Percentiles rank a stretch among this genome's conserved stretches.
Conservation (phyloP, 2,888 invertebrate species). For the Nasonia oneida region DNA sequence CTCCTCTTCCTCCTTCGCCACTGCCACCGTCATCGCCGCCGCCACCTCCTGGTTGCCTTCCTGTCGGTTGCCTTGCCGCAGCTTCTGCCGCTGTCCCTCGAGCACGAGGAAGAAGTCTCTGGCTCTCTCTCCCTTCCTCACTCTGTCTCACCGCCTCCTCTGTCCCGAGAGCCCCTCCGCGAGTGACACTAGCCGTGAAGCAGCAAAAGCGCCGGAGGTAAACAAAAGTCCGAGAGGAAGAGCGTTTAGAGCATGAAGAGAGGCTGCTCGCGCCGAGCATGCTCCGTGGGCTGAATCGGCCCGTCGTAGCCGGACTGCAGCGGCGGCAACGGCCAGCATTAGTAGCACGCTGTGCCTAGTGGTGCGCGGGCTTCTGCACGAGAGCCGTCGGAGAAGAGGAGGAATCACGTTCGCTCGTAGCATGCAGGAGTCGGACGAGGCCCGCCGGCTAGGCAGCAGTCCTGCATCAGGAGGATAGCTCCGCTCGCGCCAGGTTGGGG, state of each 20-base stretch:
- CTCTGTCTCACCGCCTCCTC: neutral
- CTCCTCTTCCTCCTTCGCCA: neutral
- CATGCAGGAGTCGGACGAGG: conserved; percentile 76
- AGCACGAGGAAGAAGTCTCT: neutral
- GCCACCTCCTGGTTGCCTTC: neutral
- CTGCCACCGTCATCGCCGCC: neutral
- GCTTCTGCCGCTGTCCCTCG: neutral
- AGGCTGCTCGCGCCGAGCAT: conserved; percentile 30
- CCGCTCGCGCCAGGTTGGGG: neutral
- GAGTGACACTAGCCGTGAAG: no score
- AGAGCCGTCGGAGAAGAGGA: conserved; percentile 55
- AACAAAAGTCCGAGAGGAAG: conserved; percentile 28
- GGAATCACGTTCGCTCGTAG: conserved; percentile 62
- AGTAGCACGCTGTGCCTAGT: neutral
- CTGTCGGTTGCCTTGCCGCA: neutral
- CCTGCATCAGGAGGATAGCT: conserved; percentile 69
- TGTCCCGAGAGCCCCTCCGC: neutral
- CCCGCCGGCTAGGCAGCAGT: conserved; percentile 70
- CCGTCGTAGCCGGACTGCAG: conserved; percentile 14
- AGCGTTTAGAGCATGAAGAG: neutral
- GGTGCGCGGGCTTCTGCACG: conserved; percentile 53
- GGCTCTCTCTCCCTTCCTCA: conserved; percentile 20
- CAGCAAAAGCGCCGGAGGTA: conserved; percentile 27
- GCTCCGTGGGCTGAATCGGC: conserved; percentile 16
- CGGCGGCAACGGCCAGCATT: neutral